Evolutionary conservation across 2,113 vertebrate species (phyloP).

Genomic region (Dasyprocta punctata): DNA sequence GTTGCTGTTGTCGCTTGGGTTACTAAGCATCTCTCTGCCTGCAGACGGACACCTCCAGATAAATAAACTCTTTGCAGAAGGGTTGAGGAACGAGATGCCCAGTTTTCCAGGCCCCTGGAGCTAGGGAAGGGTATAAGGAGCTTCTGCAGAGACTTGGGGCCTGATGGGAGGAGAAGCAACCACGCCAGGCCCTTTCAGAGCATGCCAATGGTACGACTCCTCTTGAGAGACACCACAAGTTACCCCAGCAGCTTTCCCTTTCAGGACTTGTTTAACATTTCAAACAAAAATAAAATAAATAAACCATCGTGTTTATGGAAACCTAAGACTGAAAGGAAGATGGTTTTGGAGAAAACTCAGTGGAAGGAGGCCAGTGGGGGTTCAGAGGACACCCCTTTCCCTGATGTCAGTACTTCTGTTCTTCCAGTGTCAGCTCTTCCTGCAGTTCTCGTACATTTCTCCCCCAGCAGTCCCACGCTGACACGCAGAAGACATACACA

Average conservation of each 20-base stretch:
- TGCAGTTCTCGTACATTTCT: not conserved
- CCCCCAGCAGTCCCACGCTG: not conserved
- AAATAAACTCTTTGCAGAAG: not conserved
- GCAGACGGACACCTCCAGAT: not conserved
- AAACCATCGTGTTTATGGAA: constrained; percentile 82
- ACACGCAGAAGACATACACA: not conserved
- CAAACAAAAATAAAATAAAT: constrained; percentile 82
- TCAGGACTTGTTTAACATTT: constrained; percentile 79
- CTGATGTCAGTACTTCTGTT: constrained; percentile 58
- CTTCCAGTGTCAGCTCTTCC: constrained; percentile 41
- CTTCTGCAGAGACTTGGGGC: not conserved
- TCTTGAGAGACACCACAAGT: constrained; percentile 32
- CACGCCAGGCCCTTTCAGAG: not conserved
- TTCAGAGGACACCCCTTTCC: constrained; percentile 57
- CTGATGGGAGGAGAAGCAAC: not conserved
- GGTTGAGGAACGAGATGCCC: not conserved
- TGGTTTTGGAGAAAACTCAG: constrained; percentile 45
- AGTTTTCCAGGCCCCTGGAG: not conserved
- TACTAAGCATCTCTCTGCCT: not conserved
- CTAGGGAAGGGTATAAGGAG: not conserved
- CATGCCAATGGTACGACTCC: not conserved
- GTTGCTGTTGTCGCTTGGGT: not conserved
- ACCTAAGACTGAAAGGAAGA: constrained; percentile 79
- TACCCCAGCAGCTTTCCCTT: constrained; percentile 71
- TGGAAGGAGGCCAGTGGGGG: constrained; percentile 62